These are phyloP conservation scores for Xiphorhynchus erythropygius DNA, from an alignment of 2,797 vertebrate genomes.

Conservation along the genomic window DNA sequence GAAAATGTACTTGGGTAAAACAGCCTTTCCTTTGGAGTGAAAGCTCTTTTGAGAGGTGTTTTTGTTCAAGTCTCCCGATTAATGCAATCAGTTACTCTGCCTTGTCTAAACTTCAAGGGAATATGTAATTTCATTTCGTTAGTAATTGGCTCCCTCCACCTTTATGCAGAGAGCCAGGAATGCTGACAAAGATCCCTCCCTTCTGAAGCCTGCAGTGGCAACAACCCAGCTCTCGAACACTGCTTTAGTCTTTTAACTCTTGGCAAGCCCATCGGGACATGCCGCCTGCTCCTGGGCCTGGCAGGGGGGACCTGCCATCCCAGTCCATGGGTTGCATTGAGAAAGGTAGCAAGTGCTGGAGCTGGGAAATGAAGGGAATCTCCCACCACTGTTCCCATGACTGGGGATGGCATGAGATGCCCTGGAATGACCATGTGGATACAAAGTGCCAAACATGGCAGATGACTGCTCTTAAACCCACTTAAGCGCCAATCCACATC, in stretches of 20 bases:
- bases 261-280: not conserved
- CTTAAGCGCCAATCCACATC: not conserved
- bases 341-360: not conserved
- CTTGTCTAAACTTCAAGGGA: not conserved
- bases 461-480: not conserved
- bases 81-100: not conserved
- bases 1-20: not conserved
- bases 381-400: not conserved
- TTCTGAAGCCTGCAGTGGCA: not conserved
- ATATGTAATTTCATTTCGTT: constrained; percentile 20
- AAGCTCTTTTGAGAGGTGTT: not conserved
- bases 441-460: accelerated
- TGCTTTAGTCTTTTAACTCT: not conserved
- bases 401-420: accelerated
- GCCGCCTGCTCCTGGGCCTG: accelerated
- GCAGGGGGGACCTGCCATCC: not conserved
- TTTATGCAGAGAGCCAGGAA: not conserved
- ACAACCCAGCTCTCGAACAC: not conserved
- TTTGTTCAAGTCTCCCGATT: not conserved
- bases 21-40: not conserved
- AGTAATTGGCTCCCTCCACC: not conserved
- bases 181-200: constrained; percentile 3
- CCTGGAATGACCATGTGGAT: not conserved
- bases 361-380: not conserved
- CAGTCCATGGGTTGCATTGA: accelerated